These are phyloP conservation scores for Rachycentron canadum DNA, from an alignment of 2,797 vertebrate species.

Conservation along the genomic window DNA sequence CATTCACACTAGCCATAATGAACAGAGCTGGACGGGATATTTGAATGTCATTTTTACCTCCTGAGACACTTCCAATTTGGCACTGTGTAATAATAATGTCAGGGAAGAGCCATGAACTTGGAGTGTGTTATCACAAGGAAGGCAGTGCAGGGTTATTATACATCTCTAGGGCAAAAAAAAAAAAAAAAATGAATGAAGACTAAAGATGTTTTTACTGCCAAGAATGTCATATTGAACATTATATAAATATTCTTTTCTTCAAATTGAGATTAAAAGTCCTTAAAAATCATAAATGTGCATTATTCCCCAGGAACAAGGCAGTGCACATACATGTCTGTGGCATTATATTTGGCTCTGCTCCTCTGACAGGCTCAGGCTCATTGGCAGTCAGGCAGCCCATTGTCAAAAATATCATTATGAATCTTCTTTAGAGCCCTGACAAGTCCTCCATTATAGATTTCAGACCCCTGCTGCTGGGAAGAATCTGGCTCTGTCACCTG, in stretches of 20 bases:
- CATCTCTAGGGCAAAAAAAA: conserved; percentile 49
- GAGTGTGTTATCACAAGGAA: conserved; percentile 61
- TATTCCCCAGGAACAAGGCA: conserved; percentile 13
- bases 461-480: conserved; percentile 56
- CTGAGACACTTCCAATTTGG: conserved; percentile 74
- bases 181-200: conserved; percentile 26
- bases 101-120: conserved; percentile 63
- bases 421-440: conserved; percentile 71
- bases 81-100: conserved; percentile 74
- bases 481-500: conserved; percentile 72
- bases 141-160: conserved; percentile 42
- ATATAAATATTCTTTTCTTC: conserved; percentile 3
- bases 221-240: conserved; percentile 25
- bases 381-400: conserved; percentile 74
- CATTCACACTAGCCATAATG: conserved; percentile 70
- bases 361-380: conserved; percentile 70
- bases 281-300: conserved; percentile 22
- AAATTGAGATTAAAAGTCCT: not conserved
- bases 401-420: conserved; percentile 80
- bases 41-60: conserved; percentile 80
- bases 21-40: conserved; percentile 71
- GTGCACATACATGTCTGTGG: conserved; percentile 12
- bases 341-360: conserved; percentile 50
- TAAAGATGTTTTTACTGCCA: conserved; percentile 13
- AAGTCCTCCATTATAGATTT: conserved; percentile 75